These are phyloP conservation scores for Drosophila engyochracea DNA, from an alignment of 2,888 invertebrate genomes.

Conservation along the genomic window DNA sequence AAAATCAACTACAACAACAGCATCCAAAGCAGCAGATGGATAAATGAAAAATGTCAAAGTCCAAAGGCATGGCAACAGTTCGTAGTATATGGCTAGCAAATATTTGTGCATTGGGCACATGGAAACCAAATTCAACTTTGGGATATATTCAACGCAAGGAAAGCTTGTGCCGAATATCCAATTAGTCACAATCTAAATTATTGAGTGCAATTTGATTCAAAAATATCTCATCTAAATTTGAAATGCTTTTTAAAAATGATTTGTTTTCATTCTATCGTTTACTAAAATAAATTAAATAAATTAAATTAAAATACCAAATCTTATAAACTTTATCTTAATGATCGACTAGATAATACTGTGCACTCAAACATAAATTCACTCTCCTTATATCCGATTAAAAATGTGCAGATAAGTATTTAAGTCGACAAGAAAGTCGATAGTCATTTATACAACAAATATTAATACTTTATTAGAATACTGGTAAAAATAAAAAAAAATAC, in stretches of 20 bases:
- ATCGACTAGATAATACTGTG: not conserved
- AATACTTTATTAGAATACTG: not conserved
- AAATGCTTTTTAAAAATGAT: not conserved
- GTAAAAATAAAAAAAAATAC: not conserved
- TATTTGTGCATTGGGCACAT: slow-evolving; percentile 34
- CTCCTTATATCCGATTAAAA: not conserved
- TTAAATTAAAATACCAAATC: not conserved
- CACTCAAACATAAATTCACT: not conserved
- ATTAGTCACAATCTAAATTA: slow-evolving; percentile 13
- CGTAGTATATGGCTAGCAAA: slow-evolving; percentile 35
- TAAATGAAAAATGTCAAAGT: slow-evolving; percentile 51
- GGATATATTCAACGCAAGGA: slow-evolving; percentile 9
- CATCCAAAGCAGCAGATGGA: slow-evolving; percentile 16
- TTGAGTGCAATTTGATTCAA: not conserved
- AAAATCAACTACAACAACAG: slow-evolving; percentile 12
- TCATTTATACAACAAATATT: not conserved
- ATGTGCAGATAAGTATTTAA: not conserved
- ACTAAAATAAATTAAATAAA: not conserved
- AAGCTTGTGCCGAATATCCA: slow-evolving; percentile 2
- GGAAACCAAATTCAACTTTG: slow-evolving; percentile 16
- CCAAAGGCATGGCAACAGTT: slow-evolving; percentile 30
- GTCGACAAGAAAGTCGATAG: not conserved
- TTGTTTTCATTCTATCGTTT: not conserved
- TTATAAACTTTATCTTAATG: not conserved
- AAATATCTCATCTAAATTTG: not conserved